Evolutionary conservation across 2,888 invertebrate species (phyloP).

Genomic region (Andrena hattorfiana): DNA sequence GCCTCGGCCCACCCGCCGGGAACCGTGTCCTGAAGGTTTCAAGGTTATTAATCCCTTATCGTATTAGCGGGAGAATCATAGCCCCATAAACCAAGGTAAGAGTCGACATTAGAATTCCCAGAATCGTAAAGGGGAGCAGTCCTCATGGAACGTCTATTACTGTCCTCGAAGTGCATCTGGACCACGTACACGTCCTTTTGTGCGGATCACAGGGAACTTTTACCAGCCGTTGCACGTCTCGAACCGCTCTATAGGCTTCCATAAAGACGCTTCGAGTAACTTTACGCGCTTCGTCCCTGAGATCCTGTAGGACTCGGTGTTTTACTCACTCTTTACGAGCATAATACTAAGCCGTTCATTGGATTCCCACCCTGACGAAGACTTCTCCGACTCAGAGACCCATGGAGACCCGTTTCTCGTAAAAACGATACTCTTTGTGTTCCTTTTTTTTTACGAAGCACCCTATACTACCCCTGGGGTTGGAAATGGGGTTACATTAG

Average conservation of each 20-base stretch:
- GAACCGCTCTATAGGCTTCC: conserved; percentile 5
- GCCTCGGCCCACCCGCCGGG: background rate
- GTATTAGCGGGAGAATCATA: background rate
- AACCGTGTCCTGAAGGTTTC: background rate
- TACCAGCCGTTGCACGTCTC: conserved; percentile 13
- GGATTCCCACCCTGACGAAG: conserved; percentile 4
- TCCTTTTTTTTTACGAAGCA: background rate
- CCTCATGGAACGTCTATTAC: background rate
- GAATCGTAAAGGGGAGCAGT: conserved; percentile 5
- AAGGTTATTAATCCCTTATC: background rate
- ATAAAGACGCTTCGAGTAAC: conserved; percentile 21
- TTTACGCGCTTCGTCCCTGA: conserved; percentile 8
- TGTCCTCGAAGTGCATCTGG: conserved; percentile 6
- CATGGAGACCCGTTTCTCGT: conserved; percentile 19
- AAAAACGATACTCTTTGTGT: conserved; percentile 4
- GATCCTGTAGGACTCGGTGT: background rate
- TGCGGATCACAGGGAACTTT: conserved; percentile 3
- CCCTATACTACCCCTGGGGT: background rate
- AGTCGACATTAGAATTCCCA: conserved; percentile 14
- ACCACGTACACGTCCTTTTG: conserved; percentile 1
- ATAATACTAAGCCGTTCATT: conserved; percentile 24
- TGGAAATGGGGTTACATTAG: conserved; percentile 7
- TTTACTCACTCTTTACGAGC: conserved; percentile 33
- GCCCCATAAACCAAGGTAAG: background rate
- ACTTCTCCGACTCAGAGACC: background rate